These are phyloP conservation scores for Antennarius striatus DNA, from an alignment of 2,113 vertebrate genomes.

Conservation along the genomic window DNA sequence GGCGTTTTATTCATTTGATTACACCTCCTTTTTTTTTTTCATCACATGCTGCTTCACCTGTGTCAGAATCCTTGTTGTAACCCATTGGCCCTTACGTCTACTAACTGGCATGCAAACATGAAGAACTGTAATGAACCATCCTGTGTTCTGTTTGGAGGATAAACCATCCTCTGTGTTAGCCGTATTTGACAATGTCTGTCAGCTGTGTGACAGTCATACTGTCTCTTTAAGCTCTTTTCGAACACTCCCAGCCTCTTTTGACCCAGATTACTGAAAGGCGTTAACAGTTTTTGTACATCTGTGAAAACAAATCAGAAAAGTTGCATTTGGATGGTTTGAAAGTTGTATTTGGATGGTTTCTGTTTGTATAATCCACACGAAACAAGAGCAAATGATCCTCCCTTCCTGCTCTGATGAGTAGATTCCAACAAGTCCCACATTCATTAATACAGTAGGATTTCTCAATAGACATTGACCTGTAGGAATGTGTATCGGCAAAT, in stretches of 20 bases:
- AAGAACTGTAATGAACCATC: too few relatives aligned
- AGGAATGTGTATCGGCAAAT: too few relatives aligned
- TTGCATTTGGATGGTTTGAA: not conserved
- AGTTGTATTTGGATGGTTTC: not conserved
- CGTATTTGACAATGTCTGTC: not conserved
- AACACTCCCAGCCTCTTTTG: constrained; percentile 16
- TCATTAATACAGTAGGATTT: too few relatives aligned
- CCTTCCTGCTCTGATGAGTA: too few relatives aligned
- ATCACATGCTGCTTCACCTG: not conserved
- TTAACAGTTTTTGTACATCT: not conserved
- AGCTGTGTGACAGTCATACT: not conserved
- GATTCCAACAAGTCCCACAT: too few relatives aligned
- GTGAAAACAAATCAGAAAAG: not conserved
- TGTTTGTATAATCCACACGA: not conserved
- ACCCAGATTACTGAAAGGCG: constrained; percentile 1
- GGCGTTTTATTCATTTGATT: constrained; percentile 27
- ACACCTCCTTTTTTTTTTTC: constrained; percentile 13
- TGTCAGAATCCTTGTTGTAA: not conserved
- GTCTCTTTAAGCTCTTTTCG: not conserved
- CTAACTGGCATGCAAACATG: too few relatives aligned
- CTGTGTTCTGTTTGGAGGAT: too few relatives aligned
- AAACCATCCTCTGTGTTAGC: too few relatives aligned
- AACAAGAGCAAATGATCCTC: too few relatives aligned
- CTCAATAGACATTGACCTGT: too few relatives aligned
- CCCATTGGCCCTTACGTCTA: too few relatives aligned